Base-by-base conservation (phyloP, 2,888 invertebrate species). In the Apodemia hepburni region DNA sequence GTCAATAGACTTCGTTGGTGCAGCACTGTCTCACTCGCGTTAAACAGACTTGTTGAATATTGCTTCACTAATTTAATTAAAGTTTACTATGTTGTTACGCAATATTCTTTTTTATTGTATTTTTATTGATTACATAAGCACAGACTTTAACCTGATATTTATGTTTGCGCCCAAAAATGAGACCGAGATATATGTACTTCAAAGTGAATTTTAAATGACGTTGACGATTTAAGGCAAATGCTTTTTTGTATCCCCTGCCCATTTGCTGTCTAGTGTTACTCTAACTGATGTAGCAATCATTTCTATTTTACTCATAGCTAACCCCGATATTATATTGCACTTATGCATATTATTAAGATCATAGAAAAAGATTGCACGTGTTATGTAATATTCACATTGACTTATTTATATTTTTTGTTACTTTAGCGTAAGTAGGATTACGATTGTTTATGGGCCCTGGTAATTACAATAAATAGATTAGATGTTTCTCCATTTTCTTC, bases 341-440 rank as follows among this genome's bases (percentile, higher is more conserved):
- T 72, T 77, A 71, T 72, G 75, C 73, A 73, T 70, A 70, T 68
- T 68, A 67, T 64, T 80, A 81, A 80, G 77, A 80, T 78, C 76
- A 80, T 82, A 81, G 78, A 79, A 78, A 69, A 78, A 83, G 76
- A 82, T 80, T 80, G 90, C 90, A 90, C 90, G 82, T 90, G 90
- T 90, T 90, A 90, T 79, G 81, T 86, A 87, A 81, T 78, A 77
- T 80, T 83, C 90, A 90, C 90, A 80, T 79, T 80, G 77, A 87
- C 80, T 85, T 81, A 86, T 85, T 87, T 90, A 87, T 89, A 84
- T 86, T 83, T 88, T 90, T 83, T 86, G 87, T 88, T 90, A 86
- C 74, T 78, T 75, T 88, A 88, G 87, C 80, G 61, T 89, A 87
- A 83, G 81, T 84, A 86, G 81, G 70, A 67, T 77, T 81, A 78